A percentile compares a stretch with the other conserved stretches of the same genome.
Conservation (phyloP, 2,888 invertebrate genomes). For the Ophion ventricosus region DNA sequence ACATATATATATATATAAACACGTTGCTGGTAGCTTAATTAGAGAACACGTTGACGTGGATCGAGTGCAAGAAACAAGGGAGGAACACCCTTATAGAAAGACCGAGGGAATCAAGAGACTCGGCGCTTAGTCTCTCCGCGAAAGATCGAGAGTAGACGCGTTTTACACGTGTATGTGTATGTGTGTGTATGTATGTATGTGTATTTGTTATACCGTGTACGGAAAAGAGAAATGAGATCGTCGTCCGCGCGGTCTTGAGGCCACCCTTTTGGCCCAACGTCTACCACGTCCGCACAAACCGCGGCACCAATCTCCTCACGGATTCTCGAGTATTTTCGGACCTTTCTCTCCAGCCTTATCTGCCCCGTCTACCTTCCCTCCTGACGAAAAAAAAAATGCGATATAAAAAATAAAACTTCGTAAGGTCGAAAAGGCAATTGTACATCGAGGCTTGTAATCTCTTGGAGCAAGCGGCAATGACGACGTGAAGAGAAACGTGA, state of each 20-base stretch:
- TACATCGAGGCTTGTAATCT: constrained; percentile 35
- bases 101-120: constrained; percentile 27
- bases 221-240: constrained; percentile 55
- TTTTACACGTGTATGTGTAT: background rate
- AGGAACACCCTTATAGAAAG: background rate
- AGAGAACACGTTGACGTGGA: constrained; percentile 30
- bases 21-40: constrained; percentile 28
- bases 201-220: background rate
- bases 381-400: constrained; percentile 34
- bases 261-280: constrained; percentile 39
- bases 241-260: constrained; percentile 23
- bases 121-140: constrained; percentile 37
- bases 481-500: background rate
- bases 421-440: constrained; percentile 32
- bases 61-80: constrained; percentile 33
- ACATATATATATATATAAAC: background rate
- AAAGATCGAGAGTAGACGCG: constrained; percentile 44
- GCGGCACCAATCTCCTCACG: constrained; percentile 41
- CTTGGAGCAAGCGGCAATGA: constrained; percentile 8
- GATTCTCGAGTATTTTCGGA: constrained; percentile 33
- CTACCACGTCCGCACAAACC: constrained; percentile 22
- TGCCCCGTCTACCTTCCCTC: background rate
- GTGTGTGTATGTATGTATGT: background rate
- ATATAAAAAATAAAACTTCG: constrained; percentile 30
- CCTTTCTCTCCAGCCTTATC: constrained; percentile 39